A percentile compares a stretch with the other conserved stretches of the same genome.
Conservation (phyloP, 2,888 invertebrate species). For the Teleogryllus oceanicus region DNA sequence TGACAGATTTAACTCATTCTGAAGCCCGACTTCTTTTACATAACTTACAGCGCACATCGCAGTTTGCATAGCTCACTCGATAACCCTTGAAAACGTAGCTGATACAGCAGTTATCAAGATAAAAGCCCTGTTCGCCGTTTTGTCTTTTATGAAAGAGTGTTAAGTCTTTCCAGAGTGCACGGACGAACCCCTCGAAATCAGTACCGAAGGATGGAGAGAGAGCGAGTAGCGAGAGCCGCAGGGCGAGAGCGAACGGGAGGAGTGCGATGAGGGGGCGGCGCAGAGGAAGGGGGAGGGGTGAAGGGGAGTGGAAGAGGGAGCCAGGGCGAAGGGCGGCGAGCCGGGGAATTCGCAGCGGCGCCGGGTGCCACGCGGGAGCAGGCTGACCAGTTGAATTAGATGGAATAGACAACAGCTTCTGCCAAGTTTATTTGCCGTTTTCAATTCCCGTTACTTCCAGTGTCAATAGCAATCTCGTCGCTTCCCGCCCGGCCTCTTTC, state of each 20-base stretch:
- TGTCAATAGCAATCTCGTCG: slow-evolving; percentile 18
- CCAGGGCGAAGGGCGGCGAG: background rate
- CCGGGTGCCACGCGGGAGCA: no score
- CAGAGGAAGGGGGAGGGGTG: background rate
- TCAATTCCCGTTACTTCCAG: slow-evolving; percentile 4
- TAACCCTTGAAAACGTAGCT: slow-evolving; percentile 21
- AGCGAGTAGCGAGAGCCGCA: no score
- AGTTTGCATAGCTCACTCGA: background rate
- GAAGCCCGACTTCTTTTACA: slow-evolving; percentile 3
- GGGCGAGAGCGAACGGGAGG: background rate
- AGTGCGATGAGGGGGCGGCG: background rate
- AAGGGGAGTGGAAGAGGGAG: background rate
- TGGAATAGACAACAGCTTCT: slow-evolving; percentile 18
- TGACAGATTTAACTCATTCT: slow-evolving; percentile 18
- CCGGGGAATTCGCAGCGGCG: background rate
- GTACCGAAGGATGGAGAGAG: background rate
- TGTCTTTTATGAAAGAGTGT: slow-evolving; percentile 11
- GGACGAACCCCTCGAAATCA: background rate
- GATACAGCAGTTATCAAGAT: slow-evolving; percentile 30
- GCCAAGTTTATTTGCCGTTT: slow-evolving; percentile 11
- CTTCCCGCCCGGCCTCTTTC: background rate
- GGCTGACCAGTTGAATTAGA: slow-evolving; percentile 5
- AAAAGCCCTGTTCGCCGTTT: slow-evolving; percentile 12
- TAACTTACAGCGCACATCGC: background rate
- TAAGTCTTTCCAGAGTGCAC: background rate